Conservation (phyloP, 1,140 invertebrate species). For the Hylaeus anthracinus region DNA sequence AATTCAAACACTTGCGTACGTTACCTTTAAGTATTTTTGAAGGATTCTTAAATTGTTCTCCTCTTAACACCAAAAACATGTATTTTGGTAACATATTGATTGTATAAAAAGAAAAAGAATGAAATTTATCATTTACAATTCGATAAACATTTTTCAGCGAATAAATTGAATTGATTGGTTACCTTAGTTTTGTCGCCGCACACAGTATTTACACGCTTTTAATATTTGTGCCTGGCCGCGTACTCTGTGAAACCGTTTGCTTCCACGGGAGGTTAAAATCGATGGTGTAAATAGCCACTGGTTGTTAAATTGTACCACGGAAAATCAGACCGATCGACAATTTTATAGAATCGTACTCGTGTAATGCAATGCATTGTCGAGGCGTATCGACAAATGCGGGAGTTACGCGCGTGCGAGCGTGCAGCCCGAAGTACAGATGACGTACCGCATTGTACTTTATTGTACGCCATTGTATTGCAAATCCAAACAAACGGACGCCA, state of each 20-base stretch:
- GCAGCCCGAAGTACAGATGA: slow-evolving; percentile 37
- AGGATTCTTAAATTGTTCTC: too few species aligned
- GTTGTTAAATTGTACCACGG: slow-evolving; percentile 27
- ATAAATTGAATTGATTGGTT: not conserved
- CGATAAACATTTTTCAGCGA: not conserved
- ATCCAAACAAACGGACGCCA: slow-evolving; percentile 46
- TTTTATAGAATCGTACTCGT: slow-evolving; percentile 20
- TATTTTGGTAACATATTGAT: too few species aligned
- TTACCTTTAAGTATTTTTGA: too few species aligned
- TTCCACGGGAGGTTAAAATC: not conserved
- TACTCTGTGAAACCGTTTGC: not conserved
- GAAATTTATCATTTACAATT: not conserved
- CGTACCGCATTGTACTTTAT: slow-evolving; percentile 48
- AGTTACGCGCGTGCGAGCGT: slow-evolving; percentile 19
- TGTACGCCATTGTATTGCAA: slow-evolving; percentile 52
- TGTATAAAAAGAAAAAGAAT: too few species aligned
- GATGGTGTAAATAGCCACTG: slow-evolving; percentile 21
- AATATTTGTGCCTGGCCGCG: not conserved
- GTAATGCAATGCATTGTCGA: slow-evolving; percentile 17
- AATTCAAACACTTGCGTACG: too few species aligned
- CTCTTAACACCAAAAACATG: not conserved
- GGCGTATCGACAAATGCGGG: slow-evolving; percentile 36
- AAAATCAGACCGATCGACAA: slow-evolving; percentile 24
- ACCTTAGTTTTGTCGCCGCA: not conserved
- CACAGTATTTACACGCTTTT: not conserved